Percentiles rank a stretch among this genome's conserved stretches.
phyloP scores from a whole-genome alignment of 2,113 vertebrate genomes.

The Cyanistes caeruleus region DNA sequence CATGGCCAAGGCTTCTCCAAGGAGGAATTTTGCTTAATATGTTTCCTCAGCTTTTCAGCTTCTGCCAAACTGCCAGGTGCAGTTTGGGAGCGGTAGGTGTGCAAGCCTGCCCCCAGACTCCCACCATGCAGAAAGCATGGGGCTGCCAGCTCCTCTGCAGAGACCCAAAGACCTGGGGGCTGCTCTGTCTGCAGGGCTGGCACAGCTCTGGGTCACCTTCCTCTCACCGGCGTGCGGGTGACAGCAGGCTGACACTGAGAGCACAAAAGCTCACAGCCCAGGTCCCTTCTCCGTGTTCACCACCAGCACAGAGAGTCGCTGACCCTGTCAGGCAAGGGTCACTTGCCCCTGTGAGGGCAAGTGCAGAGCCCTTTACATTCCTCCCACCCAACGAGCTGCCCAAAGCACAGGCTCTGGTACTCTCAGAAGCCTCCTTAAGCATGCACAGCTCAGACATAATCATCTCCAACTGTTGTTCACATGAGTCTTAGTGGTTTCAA shows the following conservation, averaged over 20 bases:
- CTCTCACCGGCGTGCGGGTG: accelerated
- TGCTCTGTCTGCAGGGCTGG: not conserved
- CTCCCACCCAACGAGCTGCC: not conserved
- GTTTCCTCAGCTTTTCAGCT: not conserved
- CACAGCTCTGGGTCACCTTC: not conserved
- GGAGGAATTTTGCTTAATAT: not conserved
- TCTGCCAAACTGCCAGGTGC: not conserved
- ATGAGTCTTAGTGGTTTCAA: conserved; percentile 17
- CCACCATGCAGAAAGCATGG: not conserved
- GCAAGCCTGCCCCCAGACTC: not conserved
- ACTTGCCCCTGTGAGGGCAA: not conserved
- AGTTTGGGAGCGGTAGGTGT: not conserved
- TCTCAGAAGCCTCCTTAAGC: conserved; percentile 3
- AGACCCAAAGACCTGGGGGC: too few species aligned
- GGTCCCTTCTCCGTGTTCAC: not conserved
- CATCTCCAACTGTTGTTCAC: not conserved
- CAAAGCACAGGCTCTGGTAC: not conserved
- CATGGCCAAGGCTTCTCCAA: not conserved
- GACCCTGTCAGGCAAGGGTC: too few species aligned
- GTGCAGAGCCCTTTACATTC: not conserved
- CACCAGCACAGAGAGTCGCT: not conserved
- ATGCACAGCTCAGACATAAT: not conserved
- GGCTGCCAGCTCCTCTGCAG: not conserved
- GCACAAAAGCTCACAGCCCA: accelerated
- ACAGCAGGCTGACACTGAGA: not conserved